A percentile compares a stretch with the other conserved stretches of the same genome.
phyloP scores from a whole-genome alignment of 2,113 vertebrate species.

The Thymallus thymallus region DNA sequence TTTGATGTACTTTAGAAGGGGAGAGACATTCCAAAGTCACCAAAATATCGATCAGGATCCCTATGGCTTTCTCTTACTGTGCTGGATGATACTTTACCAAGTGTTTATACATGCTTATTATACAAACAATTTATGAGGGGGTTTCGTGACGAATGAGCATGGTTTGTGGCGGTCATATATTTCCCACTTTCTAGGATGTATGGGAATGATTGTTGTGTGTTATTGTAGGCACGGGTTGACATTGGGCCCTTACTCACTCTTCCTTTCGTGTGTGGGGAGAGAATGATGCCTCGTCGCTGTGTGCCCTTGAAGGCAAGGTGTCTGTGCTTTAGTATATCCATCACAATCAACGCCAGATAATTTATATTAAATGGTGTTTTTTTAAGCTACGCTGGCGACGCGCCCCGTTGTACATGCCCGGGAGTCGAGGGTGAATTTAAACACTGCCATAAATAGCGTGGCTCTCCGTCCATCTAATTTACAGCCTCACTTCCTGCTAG shows the following conservation, averaged over 20 bases:
- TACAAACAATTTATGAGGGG: neutral
- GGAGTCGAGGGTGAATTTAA: slow-evolving; percentile 64
- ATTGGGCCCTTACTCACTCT: slow-evolving; percentile 68
- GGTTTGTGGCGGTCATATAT: neutral
- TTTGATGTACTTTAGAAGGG: neutral
- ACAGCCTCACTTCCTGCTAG: slow-evolving; percentile 27
- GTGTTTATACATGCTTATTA: slow-evolving; percentile 11
- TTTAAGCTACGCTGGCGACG: slow-evolving; percentile 51
- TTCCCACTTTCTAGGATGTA: slow-evolving; percentile 18
- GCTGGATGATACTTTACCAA: neutral
- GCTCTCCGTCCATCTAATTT: slow-evolving; percentile 69
- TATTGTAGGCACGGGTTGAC: slow-evolving; percentile 64
- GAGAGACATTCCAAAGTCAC: neutral
- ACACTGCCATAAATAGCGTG: slow-evolving; percentile 63
- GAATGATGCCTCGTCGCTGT: slow-evolving; percentile 75
- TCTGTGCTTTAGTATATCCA: slow-evolving; percentile 74
- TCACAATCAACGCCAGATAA: slow-evolving; percentile 78
- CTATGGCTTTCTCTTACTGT: neutral
- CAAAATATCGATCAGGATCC: neutral
- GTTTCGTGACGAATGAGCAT: neutral
- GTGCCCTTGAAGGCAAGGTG: slow-evolving; percentile 79
- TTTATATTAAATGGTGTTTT: slow-evolving; percentile 73
- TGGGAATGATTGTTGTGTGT: slow-evolving; percentile 40
- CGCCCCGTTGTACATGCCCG: slow-evolving; percentile 21
- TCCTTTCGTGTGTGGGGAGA: slow-evolving; percentile 59